These are phyloP conservation scores for Babylonia areolata DNA, from an alignment of 1,140 invertebrate genomes.

Conservation along the genomic window DNA sequence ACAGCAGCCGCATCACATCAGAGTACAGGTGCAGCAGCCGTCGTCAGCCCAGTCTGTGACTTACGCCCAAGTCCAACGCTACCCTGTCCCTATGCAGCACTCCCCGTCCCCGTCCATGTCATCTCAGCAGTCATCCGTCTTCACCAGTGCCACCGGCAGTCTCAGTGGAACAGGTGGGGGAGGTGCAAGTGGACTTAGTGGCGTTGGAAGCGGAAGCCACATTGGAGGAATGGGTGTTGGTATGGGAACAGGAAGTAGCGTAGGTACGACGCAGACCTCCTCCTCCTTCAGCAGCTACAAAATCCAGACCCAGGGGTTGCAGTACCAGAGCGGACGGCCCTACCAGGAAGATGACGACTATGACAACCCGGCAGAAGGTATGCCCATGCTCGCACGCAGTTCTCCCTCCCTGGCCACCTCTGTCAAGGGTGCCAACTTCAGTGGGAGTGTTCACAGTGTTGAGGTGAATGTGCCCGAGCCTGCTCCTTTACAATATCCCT, in stretches of 20 bases:
- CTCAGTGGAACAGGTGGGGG: background rate
- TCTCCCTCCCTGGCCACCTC: background rate
- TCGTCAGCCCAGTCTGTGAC: conserved; percentile 9
- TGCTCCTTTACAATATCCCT: conserved; percentile 66
- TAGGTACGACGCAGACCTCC: conserved; percentile 1
- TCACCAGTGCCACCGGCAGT: conserved; percentile 4
- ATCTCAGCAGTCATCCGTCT: conserved; percentile 27
- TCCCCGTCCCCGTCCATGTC: conserved; percentile 1
- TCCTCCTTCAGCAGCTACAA: conserved; percentile 5
- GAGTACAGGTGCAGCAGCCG: conserved; percentile 21
- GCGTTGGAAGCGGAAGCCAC: background rate
- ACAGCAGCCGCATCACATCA: conserved; percentile 16
- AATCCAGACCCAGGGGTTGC: conserved; percentile 24
- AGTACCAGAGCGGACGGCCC: conserved; percentile 22
- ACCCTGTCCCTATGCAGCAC: background rate
- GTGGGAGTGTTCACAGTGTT: background rate
- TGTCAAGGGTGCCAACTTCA: background rate
- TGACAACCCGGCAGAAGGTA: conserved; percentile 64
- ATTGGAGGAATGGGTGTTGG: background rate
- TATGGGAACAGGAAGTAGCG: conserved; percentile 1
- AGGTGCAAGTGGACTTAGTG: background rate
- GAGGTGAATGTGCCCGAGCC: conserved; percentile 57
- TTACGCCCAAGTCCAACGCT: conserved; percentile 29
- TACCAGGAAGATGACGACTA: conserved; percentile 60
- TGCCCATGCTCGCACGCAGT: conserved; percentile 54